Conservation (phyloP, 2,113 vertebrate genomes). For the Pagrus major region DNA sequence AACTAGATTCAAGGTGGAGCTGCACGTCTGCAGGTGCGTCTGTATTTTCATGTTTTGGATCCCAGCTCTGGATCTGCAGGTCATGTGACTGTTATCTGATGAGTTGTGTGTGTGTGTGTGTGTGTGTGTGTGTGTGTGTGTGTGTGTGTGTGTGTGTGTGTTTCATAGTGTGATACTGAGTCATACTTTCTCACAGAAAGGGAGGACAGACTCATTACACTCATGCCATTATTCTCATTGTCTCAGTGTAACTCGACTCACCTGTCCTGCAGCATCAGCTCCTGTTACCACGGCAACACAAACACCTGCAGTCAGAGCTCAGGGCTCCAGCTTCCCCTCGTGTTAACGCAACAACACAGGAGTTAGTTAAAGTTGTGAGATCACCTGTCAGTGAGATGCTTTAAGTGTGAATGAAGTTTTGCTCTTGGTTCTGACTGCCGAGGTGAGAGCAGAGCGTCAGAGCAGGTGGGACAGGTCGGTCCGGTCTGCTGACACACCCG, state of each 20-base stretch:
- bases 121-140: too few species aligned
- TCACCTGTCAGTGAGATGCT: not conserved
- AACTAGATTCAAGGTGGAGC: too few species aligned
- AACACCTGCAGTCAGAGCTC: not conserved
- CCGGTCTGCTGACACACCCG: constrained; percentile 31
- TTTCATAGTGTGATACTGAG: not conserved
- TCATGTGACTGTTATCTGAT: too few species aligned
- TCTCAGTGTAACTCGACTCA: not conserved
- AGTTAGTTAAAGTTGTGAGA: not conserved
- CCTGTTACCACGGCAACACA: not conserved
- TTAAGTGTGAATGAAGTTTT: not conserved
- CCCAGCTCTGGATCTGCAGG: too few species aligned
- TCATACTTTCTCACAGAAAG: not conserved
- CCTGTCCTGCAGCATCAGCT: not conserved
- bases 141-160: too few species aligned
- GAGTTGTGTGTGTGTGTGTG: too few species aligned
- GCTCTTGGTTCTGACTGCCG: too few species aligned
- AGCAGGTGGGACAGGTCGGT: constrained; percentile 44
- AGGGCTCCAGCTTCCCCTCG: not conserved
- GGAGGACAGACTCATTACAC: not conserved
- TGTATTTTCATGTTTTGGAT: too few species aligned
- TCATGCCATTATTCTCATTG: not conserved
- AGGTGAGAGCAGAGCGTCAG: not conserved
- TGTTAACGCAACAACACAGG: too few species aligned
- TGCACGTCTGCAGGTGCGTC: too few species aligned